Base-by-base conservation (phyloP, 2,888 invertebrate genomes). In the Acrobasis consociella region DNA sequence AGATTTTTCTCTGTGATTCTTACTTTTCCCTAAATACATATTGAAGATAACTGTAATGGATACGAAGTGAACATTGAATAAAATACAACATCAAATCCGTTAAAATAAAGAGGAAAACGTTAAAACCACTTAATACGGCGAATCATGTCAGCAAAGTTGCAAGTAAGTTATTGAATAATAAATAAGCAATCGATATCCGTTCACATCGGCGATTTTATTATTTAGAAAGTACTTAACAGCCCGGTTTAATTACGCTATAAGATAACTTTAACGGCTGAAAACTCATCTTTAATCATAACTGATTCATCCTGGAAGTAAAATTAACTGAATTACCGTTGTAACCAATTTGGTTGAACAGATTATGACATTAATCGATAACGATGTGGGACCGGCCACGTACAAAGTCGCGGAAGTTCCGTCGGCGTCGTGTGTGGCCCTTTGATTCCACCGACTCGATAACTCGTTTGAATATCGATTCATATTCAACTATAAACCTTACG, bases 371-470 rank as follows among this genome's bases (percentile, higher is more conserved):
- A 73, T 73, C 71, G 74, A 68, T 69, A 64, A 67, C 65, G 70
- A 72, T 68, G 69, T 63, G 65, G 63, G 62, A 63, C 65, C 62
- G 63, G 37, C 59, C 53, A 62, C 62, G 60, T 62, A 74, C 72
- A 77, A 77, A 74, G 77, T 72, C 69, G 70, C 78, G 86, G 85
- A 86, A 83, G 83, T 78, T 69, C 58, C 83, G 67, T 71, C 76
- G 83, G 59, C 83, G 66, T 70, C 77, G 84, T 82, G 86, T 83
- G 86, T 85, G 86, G 74, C 83, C 78, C 76, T 79, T 80, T 80
- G 77, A 82, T 80, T 75, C 72, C 67, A 65, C 71, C 72, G 69
- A 68, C 63, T 61, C 59, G 53, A 62, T 63, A 60, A 51, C 42
- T 64, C 46, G 53, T 62, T 62, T 55, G 49, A 55, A 55, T 62